Evolutionary conservation across 2,113 vertebrate genomes (phyloP), one percentile per base, ranked within the genome.

Genomic region (Dunckerocampus dactyliophorus): DNA sequence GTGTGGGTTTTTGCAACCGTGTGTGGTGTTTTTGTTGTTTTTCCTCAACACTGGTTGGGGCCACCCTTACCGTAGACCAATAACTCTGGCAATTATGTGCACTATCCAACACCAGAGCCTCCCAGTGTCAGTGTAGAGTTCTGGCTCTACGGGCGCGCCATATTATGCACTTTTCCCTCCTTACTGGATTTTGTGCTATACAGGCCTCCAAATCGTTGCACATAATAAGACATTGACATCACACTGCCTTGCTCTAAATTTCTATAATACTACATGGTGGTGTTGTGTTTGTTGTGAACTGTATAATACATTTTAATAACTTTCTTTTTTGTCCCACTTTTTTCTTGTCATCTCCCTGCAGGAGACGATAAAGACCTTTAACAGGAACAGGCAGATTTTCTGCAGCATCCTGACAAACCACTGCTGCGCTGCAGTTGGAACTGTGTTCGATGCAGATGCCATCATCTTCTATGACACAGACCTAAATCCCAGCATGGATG

Each of bases 381-480:
- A 96, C 84, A 89, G 88, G 72, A 93, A 92, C 87, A 90, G 88
- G 71, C 92, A 91, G 68, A 90, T 97, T 59, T 95, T 95, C 89
- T 94, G 95, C 76, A 89, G 92, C 77, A 94, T 97, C 85, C 90
- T 97, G 63, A 95, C 94, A 75, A 95, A 94, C 65, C 93, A 93
- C 74, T 95, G 95, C 82, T 93, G 93, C 67, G 90, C 93, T 22
- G 88, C 92, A 0, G 91, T 94, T 19, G 93, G 94, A 45, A 92
- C 89, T 39, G 88, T 94, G 47, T 92, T 95, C 1, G 93, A 95
- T 19, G 94, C 95, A 6, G 94, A 97, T 83, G 94, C 94, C 0
- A 92, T 95, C 45, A 92, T 97, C 58, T 95, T 97, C 79, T 97
- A 95, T 24, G 95, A 97, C 89, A 95, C 93, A 0, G 94, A 97